Percentiles rank a stretch among this genome's conserved stretches.
phyloP scores from a whole-genome alignment of 2,797 vertebrate species.

The Pantherophis alleghaniensis region DNA sequence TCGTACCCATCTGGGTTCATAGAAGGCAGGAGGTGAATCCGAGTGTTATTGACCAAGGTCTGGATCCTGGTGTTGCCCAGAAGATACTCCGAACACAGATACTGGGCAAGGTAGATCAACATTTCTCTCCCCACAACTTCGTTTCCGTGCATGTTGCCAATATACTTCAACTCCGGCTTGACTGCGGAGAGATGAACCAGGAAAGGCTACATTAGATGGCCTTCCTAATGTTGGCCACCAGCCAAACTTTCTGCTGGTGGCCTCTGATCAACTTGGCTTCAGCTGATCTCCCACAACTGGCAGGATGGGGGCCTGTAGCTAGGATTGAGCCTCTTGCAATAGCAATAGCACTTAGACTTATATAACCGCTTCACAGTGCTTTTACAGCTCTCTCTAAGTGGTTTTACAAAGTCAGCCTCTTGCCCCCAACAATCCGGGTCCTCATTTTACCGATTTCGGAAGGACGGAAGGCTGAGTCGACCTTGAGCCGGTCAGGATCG shows the following conservation, averaged over 20 bases:
- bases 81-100: conserved; percentile 90
- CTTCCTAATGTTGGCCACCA: conserved; percentile 21
- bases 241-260: neutral
- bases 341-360: neutral
- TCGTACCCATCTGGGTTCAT: conserved; percentile 98
- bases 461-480: no score
- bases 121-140: conserved; percentile 93
- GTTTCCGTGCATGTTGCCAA: conserved; percentile 97
- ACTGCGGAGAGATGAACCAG: conserved; percentile 71
- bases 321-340: neutral
- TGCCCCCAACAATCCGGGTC: no score
- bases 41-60: conserved; percentile 88
- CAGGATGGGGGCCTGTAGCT: neutral
- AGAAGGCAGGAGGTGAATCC: conserved; percentile 92
- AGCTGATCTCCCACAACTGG: neutral
- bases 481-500: no score
- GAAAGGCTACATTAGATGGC: neutral
- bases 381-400: no score
- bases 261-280: neutral
- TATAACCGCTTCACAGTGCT: no score
- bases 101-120: conserved; percentile 91
- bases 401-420: no score
- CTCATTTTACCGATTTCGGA: no score
- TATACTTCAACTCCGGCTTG: conserved; percentile 92
- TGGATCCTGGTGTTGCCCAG: conserved; percentile 87